These are phyloP conservation scores for Galeopterus variegatus DNA, from an alignment of 2,113 vertebrate genomes.

Conservation along the genomic window DNA sequence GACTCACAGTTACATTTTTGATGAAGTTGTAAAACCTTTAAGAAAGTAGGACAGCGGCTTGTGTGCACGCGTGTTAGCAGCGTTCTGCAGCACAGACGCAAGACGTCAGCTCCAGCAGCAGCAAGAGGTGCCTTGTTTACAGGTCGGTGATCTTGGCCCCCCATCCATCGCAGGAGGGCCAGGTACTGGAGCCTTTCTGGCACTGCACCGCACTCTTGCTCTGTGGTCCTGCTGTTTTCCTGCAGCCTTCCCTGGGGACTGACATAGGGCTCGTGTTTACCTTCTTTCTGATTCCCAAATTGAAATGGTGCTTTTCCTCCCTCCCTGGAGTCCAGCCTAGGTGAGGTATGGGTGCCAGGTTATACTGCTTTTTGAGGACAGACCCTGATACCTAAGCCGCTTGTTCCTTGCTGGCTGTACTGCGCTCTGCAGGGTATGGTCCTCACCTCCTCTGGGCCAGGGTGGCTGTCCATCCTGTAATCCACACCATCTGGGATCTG, in stretches of 20 bases:
- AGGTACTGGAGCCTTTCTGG: too few relatives aligned
- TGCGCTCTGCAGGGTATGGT: not conserved
- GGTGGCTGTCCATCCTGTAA: not conserved
- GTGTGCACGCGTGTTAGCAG: too few relatives aligned
- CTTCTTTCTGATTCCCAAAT: not conserved
- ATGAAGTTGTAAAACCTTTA: not conserved
- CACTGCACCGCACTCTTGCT: not conserved
- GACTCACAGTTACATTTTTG: not conserved
- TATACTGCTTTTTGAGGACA: not conserved
- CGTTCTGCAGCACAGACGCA: fast-evolving
- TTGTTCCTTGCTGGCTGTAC: not conserved
- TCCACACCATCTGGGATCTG: not conserved
- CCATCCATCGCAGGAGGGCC: too few relatives aligned
- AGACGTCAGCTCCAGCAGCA: too few relatives aligned
- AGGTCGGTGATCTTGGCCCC: not conserved
- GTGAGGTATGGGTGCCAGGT: not conserved
- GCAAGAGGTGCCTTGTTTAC: not conserved
- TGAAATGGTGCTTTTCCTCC: not conserved
- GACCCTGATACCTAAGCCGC: not conserved
- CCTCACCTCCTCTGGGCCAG: not conserved
- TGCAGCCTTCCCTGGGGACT: not conserved
- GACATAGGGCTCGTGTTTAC: not conserved
- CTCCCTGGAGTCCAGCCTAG: not conserved
- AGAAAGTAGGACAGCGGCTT: not conserved
- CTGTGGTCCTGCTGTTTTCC: not conserved